Evolutionary conservation across 2,888 invertebrate genomes (phyloP).

Genomic region (Aporophyla lueneburgensis): DNA sequence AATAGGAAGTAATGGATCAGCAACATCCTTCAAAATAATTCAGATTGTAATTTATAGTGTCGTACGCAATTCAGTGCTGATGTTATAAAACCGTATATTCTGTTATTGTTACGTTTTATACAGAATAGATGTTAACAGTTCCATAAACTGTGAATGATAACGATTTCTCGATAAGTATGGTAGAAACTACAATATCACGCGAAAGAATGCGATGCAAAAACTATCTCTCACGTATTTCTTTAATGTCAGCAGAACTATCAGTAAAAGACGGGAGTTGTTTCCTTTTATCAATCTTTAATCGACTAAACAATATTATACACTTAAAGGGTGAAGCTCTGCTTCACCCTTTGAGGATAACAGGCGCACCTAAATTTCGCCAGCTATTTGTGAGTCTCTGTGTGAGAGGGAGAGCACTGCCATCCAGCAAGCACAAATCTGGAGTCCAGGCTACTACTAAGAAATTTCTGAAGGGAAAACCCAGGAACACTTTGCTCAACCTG

Average conservation of each 20-base stretch:
- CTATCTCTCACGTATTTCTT: constrained; percentile 27
- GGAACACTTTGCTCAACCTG: too few species aligned
- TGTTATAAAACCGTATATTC: neutral
- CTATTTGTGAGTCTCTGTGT: neutral
- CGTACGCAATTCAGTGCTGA: too few species aligned
- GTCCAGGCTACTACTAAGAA: neutral
- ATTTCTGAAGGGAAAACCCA: neutral
- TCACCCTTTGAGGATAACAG: too few species aligned
- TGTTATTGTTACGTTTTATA: constrained; percentile 12
- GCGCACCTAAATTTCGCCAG: too few species aligned
- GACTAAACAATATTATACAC: too few species aligned
- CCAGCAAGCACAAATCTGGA: neutral
- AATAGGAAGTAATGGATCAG: too few species aligned
- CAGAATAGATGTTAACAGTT: constrained; percentile 25
- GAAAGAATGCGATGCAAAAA: constrained; percentile 34
- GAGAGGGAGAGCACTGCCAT: neutral
- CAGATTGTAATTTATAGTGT: too few species aligned
- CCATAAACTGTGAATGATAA: constrained; percentile 17
- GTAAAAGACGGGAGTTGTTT: neutral
- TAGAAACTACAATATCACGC: constrained; percentile 29
- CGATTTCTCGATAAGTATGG: constrained; percentile 45
- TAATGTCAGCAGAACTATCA: neutral
- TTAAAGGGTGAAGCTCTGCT: too few species aligned
- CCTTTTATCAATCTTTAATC: neutral
- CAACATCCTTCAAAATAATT: too few species aligned